These are phyloP conservation scores for Leuciscus idus DNA, from an alignment of 2,113 vertebrate species.

Conservation along the genomic window DNA sequence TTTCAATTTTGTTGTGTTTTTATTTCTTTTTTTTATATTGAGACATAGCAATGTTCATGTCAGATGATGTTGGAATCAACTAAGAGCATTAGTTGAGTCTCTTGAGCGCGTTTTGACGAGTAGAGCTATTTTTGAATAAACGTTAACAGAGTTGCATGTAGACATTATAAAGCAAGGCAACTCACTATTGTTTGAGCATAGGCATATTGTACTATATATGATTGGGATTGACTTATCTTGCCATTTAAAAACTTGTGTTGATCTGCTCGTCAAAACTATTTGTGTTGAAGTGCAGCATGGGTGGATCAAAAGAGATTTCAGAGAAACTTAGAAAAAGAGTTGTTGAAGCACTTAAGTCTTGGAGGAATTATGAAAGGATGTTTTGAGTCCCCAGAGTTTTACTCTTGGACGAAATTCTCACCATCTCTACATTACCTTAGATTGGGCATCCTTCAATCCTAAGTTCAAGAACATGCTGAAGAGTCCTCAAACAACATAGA, in stretches of 20 bases:
- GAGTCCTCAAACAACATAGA: conserved; percentile 5
- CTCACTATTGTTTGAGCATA: neutral
- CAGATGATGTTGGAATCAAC: neutral
- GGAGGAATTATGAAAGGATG: neutral
- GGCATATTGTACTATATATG: neutral
- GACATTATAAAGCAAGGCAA: neutral
- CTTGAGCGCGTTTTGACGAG: neutral
- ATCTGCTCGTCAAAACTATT: neutral
- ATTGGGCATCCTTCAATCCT: neutral
- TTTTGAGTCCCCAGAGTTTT: neutral
- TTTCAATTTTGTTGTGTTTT: too few relatives aligned
- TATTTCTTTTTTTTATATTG: too few relatives aligned
- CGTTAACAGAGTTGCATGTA: neutral
- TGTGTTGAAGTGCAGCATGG: neutral
- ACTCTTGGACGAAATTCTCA: neutral
- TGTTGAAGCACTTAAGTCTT: neutral
- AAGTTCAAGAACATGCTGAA: neutral
- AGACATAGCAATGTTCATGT: too few relatives aligned
- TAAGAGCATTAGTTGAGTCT: neutral
- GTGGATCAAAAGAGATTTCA: neutral
- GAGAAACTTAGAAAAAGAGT: neutral
- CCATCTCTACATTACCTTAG: neutral
- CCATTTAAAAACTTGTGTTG: neutral
- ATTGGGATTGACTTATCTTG: neutral
- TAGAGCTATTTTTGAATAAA: neutral